A percentile compares a stretch with the other conserved stretches of the same genome.
phyloP scores from a whole-genome alignment of 92 coral and sea anemone genomes.

The Paragorgia papillata region DNA sequence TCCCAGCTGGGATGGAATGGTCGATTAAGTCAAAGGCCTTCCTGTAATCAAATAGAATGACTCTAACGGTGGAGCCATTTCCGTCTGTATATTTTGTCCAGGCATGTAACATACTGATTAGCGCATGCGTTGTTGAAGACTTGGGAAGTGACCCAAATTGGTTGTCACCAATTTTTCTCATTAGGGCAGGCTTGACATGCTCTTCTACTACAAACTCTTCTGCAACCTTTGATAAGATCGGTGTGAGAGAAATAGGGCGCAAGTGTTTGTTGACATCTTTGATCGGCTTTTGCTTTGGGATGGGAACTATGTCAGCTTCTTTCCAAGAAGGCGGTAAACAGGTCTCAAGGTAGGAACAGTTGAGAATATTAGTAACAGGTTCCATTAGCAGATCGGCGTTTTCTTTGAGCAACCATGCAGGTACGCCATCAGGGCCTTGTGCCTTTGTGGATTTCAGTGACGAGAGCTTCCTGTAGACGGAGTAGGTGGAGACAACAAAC shows the following conservation, averaged over 20 bases:
- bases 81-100: conserved; percentile 14
- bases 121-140: conserved; percentile 17
- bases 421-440: conserved; percentile 52
- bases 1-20: conserved; percentile 5
- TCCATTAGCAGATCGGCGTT: conserved; percentile 11
- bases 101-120: conserved; percentile 18
- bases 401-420: conserved; percentile 27
- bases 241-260: conserved; percentile 33
- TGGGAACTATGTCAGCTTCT: not conserved
- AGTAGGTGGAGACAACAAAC: conserved; percentile 25
- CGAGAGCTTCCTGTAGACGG: conserved; percentile 42
- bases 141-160: conserved; percentile 22
- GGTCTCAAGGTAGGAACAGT: conserved; percentile 31
- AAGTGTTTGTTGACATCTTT: conserved; percentile 27
- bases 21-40: conserved; percentile 34
- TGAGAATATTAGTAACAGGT: conserved; percentile 33
- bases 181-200: conserved; percentile 17
- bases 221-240: conserved; percentile 26
- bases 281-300: conserved; percentile 19
- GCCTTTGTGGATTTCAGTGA: conserved; percentile 44
- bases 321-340: not conserved
- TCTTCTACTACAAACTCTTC: conserved; percentile 18
- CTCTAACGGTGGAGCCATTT: conserved; percentile 2
- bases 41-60: conserved; percentile 12
- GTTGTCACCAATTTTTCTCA: conserved; percentile 4